Conservation (phyloP, 2,888 invertebrate genomes). For the Oscheius sp. region DNA sequence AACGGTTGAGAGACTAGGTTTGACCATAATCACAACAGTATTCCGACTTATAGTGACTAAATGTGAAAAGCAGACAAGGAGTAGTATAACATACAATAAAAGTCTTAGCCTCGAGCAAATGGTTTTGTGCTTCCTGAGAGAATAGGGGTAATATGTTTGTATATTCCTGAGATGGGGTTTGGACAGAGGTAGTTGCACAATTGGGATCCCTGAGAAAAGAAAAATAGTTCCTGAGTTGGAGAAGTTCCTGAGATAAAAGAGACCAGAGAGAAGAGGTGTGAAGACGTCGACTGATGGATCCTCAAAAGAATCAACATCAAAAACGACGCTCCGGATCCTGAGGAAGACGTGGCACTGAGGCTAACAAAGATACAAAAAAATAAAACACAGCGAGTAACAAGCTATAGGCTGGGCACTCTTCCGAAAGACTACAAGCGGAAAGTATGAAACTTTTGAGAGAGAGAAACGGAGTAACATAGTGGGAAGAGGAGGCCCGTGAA, state of each 20-base stretch:
- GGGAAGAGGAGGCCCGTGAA: constrained; percentile 16
- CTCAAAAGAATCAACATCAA: constrained; percentile 7
- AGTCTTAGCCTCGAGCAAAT: constrained; percentile 22
- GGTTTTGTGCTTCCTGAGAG: constrained; percentile 22
- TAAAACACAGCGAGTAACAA: constrained; percentile 25
- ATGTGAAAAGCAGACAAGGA: neutral
- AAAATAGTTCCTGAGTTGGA: constrained; percentile 31
- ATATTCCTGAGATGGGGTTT: constrained; percentile 21
- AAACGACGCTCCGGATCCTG: constrained; percentile 14
- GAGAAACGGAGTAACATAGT: neutral
- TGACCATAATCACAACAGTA: constrained; percentile 17
- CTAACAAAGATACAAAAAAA: constrained; percentile 22
- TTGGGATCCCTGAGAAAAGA: constrained; percentile 24
- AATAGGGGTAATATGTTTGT: constrained; percentile 10
- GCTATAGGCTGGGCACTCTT: constrained; percentile 12
- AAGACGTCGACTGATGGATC: neutral
- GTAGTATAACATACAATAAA: constrained; percentile 13
- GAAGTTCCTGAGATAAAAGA: constrained; percentile 27
- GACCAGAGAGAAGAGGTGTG: constrained; percentile 26
- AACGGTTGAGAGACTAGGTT: constrained; percentile 9
- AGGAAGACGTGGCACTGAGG: constrained; percentile 27
- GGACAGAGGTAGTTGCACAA: constrained; percentile 33
- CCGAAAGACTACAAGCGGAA: constrained; percentile 34
- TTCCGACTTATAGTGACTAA: constrained; percentile 3
- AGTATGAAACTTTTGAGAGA: constrained; percentile 10